phyloP scores from a whole-genome alignment of 2,113 vertebrate species.

The Hipposideros armiger region DNA sequence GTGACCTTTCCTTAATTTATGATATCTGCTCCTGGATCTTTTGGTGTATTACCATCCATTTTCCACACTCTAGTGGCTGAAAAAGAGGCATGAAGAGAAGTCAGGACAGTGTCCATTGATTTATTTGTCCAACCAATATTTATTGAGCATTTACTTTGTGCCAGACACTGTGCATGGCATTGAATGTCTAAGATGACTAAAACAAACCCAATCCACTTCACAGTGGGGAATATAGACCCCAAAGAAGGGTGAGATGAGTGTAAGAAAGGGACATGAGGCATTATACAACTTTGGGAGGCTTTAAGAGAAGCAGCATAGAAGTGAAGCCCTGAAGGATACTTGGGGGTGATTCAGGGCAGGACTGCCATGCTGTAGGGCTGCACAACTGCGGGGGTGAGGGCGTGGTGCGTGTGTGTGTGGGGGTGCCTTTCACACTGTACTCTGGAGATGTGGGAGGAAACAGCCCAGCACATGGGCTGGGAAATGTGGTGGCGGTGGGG shows the following conservation, averaged over 20 bases:
- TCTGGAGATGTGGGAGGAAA: neutral
- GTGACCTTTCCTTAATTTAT: slow-evolving; percentile 72
- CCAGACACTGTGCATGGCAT: neutral
- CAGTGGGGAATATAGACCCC: neutral
- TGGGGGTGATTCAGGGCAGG: neutral
- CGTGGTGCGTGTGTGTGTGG: too few relatives aligned
- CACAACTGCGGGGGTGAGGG: neutral
- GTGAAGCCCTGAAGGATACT: neutral
- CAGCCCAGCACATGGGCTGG: neutral
- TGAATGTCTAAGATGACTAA: neutral
- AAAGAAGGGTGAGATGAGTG: neutral
- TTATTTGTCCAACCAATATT: neutral
- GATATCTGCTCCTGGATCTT: slow-evolving; percentile 43
- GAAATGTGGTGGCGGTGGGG: too few relatives aligned
- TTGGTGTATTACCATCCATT: slow-evolving; percentile 19
- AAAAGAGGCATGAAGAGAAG: neutral
- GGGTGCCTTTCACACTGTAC: accelerated
- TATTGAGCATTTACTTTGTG: neutral
- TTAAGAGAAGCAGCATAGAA: neutral
- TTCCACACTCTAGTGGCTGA: neutral
- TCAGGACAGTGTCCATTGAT: neutral
- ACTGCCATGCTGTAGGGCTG: neutral
- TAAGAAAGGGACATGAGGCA: neutral
- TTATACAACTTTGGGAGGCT: neutral
- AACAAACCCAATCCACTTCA: neutral